These are phyloP conservation scores for Felis chaus DNA, from an alignment of 2,113 vertebrate genomes.

Conservation along the genomic window DNA sequence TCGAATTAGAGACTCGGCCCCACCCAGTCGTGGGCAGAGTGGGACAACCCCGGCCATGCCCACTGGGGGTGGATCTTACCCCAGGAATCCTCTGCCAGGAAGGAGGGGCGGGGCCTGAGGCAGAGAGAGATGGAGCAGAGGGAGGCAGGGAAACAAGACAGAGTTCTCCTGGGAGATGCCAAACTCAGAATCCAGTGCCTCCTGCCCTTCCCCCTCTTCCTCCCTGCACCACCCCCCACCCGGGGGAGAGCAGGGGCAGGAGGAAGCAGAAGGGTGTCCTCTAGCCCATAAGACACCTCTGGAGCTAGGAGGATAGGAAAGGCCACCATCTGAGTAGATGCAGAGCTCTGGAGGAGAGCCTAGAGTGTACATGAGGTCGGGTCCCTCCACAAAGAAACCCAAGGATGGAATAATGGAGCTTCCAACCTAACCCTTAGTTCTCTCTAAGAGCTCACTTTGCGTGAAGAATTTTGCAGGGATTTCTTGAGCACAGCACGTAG, in stretches of 20 bases:
- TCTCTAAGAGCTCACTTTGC: background rate
- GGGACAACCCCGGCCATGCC: background rate
- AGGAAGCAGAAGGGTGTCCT: background rate
- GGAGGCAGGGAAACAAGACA: background rate
- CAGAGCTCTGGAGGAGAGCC: background rate
- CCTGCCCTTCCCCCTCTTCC: background rate
- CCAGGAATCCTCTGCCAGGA: background rate
- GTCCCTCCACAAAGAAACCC: background rate
- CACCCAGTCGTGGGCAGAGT: too few species aligned
- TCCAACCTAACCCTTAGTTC: background rate
- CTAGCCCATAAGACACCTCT: background rate
- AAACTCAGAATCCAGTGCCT: too few species aligned
- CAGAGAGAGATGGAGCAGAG: background rate
- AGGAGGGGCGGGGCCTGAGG: background rate
- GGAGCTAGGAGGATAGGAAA: background rate
- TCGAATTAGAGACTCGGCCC: background rate
- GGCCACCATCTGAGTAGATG: rapidly evolving
- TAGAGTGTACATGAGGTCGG: rapidly evolving
- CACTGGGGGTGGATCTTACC: background rate
- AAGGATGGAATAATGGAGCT: background rate
- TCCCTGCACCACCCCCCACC: background rate
- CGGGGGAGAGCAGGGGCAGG: background rate
- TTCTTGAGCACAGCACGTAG: background rate
- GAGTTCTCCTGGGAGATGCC: background rate
- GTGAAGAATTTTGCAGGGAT: background rate